A percentile compares a stretch with the other conserved stretches of the same genome.
Conservation (phyloP, 2,113 vertebrate species). For the Emydocephalus ijimae region DNA sequence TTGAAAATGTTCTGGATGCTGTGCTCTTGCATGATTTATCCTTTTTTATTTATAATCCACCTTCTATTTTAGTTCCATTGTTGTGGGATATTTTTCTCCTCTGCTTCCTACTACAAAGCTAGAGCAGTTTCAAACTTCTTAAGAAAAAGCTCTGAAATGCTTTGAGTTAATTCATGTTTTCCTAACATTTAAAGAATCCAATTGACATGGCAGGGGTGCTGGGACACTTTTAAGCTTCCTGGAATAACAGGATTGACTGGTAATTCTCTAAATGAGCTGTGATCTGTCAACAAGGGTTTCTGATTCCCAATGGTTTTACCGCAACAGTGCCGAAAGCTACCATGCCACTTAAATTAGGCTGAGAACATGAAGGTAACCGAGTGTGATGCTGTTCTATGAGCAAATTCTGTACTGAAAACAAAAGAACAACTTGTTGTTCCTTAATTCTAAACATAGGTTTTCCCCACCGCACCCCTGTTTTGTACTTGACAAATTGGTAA, state of each 20-base stretch:
- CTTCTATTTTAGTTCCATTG: background rate
- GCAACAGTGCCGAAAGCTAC: background rate
- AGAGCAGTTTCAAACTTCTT: background rate
- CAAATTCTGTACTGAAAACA: background rate
- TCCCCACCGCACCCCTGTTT: background rate
- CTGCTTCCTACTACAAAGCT: slow-evolving; percentile 29
- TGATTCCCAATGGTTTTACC: background rate
- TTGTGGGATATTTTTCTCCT: background rate
- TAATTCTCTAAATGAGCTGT: background rate
- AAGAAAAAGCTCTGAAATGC: background rate
- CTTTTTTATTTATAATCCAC: background rate
- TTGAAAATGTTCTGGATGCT: background rate
- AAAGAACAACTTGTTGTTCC: background rate
- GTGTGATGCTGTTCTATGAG: background rate
- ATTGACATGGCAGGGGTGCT: background rate
- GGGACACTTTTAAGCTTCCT: background rate
- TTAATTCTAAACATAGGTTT: background rate
- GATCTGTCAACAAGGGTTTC: background rate
- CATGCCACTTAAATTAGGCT: background rate
- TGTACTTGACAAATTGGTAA: background rate
- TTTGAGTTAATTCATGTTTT: background rate
- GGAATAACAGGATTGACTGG: background rate
- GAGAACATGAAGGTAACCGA: background rate
- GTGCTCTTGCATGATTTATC: background rate
- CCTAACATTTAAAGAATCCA: background rate